Evolutionary conservation across 2,113 vertebrate genomes (phyloP).

Genomic region (Corythoichthys haematopterus): DNA sequence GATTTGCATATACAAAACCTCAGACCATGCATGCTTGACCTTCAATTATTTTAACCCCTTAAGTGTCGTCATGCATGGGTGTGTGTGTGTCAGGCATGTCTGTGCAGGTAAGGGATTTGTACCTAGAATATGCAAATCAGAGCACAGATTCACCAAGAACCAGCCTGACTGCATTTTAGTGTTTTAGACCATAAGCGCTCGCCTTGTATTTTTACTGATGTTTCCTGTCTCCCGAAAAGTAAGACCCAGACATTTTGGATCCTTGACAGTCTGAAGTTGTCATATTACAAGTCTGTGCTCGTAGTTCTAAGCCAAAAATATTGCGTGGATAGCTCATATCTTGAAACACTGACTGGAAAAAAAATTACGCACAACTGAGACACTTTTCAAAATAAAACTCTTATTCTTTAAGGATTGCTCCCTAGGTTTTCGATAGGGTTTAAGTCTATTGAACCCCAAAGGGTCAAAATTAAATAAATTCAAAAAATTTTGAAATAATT

Average conservation of each 20-base stretch:
- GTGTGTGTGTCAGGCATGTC: slow-evolving; percentile 8
- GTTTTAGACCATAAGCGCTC: neutral
- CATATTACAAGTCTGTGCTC: too few relatives aligned
- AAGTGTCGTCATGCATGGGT: neutral
- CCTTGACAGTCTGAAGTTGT: neutral
- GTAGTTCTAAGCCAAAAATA: too few relatives aligned
- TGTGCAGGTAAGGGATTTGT: slow-evolving; percentile 18
- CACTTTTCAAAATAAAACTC: too few relatives aligned
- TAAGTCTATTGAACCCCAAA: too few relatives aligned
- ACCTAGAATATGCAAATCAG: slow-evolving; percentile 64
- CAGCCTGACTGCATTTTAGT: slow-evolving; percentile 30
- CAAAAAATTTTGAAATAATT: too few relatives aligned
- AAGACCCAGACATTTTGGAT: neutral
- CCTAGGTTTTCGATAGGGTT: too few relatives aligned
- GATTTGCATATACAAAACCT: neutral
- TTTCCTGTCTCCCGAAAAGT: neutral
- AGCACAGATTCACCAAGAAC: slow-evolving; percentile 15
- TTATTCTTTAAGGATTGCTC: too few relatives aligned
- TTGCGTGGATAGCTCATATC: too few relatives aligned
- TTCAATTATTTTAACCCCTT: neutral
- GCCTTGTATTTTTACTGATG: neutral
- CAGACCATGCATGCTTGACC: neutral
- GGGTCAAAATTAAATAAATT: too few relatives aligned
- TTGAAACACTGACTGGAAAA: too few relatives aligned
- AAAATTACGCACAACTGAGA: too few relatives aligned